These are phyloP conservation scores for Pachymerium ferrugineum DNA, from an alignment of 2,888 invertebrate genomes.

Conservation along the genomic window DNA sequence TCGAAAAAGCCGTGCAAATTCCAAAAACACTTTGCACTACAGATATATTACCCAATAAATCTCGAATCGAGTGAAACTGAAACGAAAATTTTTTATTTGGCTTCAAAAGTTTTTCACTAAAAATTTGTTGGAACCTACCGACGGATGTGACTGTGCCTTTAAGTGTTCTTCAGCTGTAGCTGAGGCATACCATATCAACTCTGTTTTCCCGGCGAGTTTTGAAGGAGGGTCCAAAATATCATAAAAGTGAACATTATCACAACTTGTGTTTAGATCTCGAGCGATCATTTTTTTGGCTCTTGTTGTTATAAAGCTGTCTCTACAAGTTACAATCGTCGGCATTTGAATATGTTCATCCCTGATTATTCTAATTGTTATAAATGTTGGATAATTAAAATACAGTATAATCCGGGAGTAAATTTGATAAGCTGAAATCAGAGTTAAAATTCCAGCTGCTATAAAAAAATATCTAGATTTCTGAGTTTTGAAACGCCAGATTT, in stretches of 20 bases:
- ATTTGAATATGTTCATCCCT: not conserved
- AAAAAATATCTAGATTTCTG: too few species aligned
- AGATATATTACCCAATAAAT: too few species aligned
- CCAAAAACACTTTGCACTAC: too few species aligned
- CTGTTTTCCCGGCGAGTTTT: not conserved
- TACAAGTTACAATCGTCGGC: not conserved
- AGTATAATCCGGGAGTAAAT: not conserved
- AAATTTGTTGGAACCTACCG: too few species aligned
- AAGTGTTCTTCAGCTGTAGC: not conserved
- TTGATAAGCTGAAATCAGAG: not conserved
- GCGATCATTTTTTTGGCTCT: not conserved
- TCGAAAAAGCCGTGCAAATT: too few species aligned
- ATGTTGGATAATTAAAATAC: not conserved
- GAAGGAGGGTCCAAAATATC: not conserved
- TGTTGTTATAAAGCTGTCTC: not conserved
- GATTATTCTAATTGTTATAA: not conserved
- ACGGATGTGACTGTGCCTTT: not conserved
- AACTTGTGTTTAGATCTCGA: not conserved
- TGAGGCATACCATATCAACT: not conserved
- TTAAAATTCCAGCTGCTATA: too few species aligned
- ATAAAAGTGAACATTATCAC: not conserved
- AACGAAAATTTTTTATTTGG: too few species aligned
- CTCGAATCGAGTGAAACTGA: too few species aligned
- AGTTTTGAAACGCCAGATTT: too few species aligned
- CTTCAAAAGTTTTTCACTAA: too few species aligned